phyloP scores from a whole-genome alignment of 2,888 invertebrate genomes.

The Cistogaster globosa region DNA sequence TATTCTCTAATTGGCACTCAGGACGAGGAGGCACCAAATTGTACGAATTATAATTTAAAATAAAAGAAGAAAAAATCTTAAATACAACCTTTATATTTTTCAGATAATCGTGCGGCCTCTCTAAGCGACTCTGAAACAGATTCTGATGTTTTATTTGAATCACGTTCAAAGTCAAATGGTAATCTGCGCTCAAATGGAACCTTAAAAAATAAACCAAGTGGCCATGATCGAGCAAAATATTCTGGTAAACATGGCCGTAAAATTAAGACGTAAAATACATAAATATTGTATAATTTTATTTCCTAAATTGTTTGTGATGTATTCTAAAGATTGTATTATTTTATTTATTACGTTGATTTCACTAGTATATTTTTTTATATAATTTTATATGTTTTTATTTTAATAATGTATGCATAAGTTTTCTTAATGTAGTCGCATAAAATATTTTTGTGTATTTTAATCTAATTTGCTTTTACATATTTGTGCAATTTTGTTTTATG shows the following conservation, averaged over 20 bases:
- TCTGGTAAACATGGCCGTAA: slow-evolving; percentile 80
- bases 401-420: slow-evolving; percentile 52
- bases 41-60: slow-evolving; percentile 73
- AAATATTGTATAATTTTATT: slow-evolving; percentile 55
- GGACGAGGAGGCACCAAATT: slow-evolving; percentile 85
- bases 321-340: slow-evolving; percentile 43
- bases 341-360: slow-evolving; percentile 31
- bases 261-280: slow-evolving; percentile 78
- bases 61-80: neutral
- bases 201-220: slow-evolving; percentile 72
- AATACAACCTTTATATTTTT: slow-evolving; percentile 35
- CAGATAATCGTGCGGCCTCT: slow-evolving; percentile 83
- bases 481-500: slow-evolving; percentile 18
- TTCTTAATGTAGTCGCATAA: slow-evolving; percentile 49
- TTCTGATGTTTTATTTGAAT: slow-evolving; percentile 93
- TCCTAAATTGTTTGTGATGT: slow-evolving; percentile 58
- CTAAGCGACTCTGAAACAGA: slow-evolving; percentile 92
- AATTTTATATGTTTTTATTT: slow-evolving; percentile 15
- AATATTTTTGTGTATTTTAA: slow-evolving; percentile 27
- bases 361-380: slow-evolving; percentile 18
- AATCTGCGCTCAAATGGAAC: slow-evolving; percentile 76
- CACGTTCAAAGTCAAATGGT: slow-evolving; percentile 83
- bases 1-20: slow-evolving; percentile 89
- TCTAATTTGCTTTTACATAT: slow-evolving; percentile 30
- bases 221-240: slow-evolving; percentile 74